phyloP scores from a whole-genome alignment of 2,113 vertebrate species.

The Fukomys damarensis region DNA sequence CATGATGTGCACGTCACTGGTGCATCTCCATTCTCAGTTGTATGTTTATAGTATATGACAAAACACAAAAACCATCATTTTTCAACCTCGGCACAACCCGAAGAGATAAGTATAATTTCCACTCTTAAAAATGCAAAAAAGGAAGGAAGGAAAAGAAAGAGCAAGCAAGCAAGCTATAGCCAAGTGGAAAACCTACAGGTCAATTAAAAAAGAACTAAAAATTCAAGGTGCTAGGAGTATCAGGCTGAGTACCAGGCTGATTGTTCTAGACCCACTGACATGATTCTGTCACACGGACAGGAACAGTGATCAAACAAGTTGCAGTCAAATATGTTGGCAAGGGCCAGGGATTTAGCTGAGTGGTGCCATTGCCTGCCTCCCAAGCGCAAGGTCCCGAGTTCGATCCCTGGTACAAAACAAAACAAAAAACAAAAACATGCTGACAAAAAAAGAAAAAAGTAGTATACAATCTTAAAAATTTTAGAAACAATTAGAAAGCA shows the following conservation, averaged over 20 bases:
- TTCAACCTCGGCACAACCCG: background rate
- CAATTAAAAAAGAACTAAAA: background rate
- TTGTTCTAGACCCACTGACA: background rate
- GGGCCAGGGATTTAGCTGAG: no score
- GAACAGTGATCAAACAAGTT: background rate
- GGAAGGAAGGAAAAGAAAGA: background rate
- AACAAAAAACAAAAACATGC: background rate
- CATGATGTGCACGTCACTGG: background rate
- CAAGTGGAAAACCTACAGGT: background rate
- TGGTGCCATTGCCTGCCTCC: no score
- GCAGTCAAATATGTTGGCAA: background rate
- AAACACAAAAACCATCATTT: background rate
- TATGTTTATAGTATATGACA: background rate
- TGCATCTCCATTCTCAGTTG: background rate
- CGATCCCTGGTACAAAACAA: no score
- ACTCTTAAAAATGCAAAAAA: background rate
- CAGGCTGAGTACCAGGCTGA: rapidly evolving
- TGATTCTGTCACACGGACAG: rapidly evolving
- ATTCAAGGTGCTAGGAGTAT: background rate
- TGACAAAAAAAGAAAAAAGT: background rate
- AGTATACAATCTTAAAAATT: background rate
- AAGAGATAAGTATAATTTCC: background rate
- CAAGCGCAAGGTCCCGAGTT: no score
- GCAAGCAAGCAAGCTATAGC: background rate
- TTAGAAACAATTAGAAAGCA: background rate